A percentile compares a stretch with the other conserved stretches of the same genome.
Evolutionary conservation across 2,113 vertebrate genomes (phyloP).

Genomic region (Chaetops frenatus): DNA sequence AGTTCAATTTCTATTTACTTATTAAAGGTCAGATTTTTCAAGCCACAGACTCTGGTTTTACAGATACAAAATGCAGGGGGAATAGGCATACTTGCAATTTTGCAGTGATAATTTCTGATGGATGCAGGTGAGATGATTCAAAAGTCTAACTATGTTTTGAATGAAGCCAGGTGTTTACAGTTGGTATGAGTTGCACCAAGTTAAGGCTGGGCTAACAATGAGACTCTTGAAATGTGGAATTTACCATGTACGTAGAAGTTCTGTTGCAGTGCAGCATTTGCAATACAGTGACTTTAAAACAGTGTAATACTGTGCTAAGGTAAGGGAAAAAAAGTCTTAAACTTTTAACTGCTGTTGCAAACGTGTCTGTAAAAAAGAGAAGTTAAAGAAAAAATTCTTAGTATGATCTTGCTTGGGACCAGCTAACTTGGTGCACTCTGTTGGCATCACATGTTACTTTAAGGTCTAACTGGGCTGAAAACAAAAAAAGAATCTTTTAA

Average conservation of each 20-base stretch:
- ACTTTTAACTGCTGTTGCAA: not conserved
- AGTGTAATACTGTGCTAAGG: not conserved
- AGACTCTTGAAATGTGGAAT: not conserved
- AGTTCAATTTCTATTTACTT: slow-evolving; percentile 13
- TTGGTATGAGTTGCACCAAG: not conserved
- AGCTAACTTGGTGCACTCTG: slow-evolving; percentile 30
- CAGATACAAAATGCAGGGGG: not conserved
- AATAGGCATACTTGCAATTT: not conserved
- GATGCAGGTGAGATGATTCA: not conserved
- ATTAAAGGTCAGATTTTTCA: slow-evolving; percentile 19
- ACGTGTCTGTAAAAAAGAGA: not conserved
- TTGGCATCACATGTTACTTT: not conserved
- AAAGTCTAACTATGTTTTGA: not conserved
- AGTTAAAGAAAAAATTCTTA: not conserved
- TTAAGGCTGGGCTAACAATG: not conserved
- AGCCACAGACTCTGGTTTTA: not conserved
- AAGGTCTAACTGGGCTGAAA: not conserved
- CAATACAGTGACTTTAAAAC: not conserved
- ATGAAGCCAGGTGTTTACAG: not conserved
- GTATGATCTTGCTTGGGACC: not conserved
- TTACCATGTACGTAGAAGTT: not conserved
- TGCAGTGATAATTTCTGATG: not conserved
- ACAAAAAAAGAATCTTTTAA: not conserved
- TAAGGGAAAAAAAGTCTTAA: not conserved
- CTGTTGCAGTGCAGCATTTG: not conserved